phyloP scores from a whole-genome alignment of 2,888 invertebrate genomes.

The Orthosia cruda region DNA sequence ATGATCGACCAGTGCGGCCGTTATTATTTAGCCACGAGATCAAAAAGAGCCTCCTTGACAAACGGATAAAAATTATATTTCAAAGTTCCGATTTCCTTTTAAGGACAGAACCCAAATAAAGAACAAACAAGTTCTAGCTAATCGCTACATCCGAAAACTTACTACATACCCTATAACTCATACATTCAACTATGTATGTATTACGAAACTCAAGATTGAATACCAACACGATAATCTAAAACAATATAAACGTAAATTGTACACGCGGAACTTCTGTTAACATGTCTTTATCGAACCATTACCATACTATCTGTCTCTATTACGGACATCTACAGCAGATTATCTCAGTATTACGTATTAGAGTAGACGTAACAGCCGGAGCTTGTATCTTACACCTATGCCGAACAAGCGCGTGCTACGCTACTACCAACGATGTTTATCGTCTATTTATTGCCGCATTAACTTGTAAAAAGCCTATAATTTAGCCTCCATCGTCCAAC shows the following conservation, averaged over 20 bases:
- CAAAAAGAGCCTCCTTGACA: no score
- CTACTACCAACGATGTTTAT: conserved; percentile 82
- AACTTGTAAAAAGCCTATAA: conserved; percentile 89
- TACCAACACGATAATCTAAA: conserved; percentile 10
- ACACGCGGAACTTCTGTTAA: conserved; percentile 38
- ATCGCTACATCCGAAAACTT: not conserved
- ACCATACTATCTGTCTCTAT: conserved; percentile 44
- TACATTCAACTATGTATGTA: not conserved
- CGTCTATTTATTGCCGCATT: conserved; percentile 87
- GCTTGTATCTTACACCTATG: conserved; percentile 70
- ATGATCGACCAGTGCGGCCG: no score
- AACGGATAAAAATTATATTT: no score
- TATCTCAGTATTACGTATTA: conserved; percentile 46
- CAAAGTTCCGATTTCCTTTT: no score
- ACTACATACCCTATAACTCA: not conserved
- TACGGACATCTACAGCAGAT: conserved; percentile 38
- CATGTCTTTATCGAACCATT: conserved; percentile 50
- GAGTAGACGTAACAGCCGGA: conserved; percentile 25
- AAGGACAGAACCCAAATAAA: no score
- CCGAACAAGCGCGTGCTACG: conserved; percentile 81
- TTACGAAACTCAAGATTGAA: conserved; percentile 17
- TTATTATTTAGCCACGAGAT: no score
- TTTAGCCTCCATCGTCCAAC: conserved; percentile 77
- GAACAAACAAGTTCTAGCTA: not conserved
- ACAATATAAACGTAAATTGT: conserved; percentile 16